Conservation (phyloP, 2,888 invertebrate genomes). For the Plebejus argus region DNA sequence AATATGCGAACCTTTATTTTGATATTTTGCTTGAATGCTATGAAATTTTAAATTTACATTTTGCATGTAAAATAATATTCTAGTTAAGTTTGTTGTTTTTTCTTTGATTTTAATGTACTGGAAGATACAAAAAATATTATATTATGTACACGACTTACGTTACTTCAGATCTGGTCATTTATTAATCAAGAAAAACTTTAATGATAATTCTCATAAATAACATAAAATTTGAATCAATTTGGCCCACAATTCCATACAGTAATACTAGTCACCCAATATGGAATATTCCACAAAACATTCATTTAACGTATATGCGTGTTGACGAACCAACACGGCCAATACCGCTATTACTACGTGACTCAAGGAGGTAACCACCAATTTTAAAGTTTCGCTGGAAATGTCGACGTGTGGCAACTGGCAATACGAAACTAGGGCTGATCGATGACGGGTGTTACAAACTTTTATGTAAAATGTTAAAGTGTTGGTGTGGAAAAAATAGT, state of each 20-base stretch:
- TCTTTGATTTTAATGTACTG: neutral
- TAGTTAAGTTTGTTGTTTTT: neutral
- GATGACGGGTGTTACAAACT: neutral
- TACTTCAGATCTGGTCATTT: too few species aligned
- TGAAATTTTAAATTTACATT: neutral
- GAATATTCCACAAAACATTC: neutral
- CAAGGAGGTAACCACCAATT: conserved; percentile 3
- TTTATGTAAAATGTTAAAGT: neutral
- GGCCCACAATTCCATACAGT: neutral
- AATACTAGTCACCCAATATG: neutral
- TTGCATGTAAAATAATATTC: neutral
- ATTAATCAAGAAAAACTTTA: too few species aligned
- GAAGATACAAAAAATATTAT: too few species aligned
- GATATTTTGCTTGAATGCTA: conserved; percentile 9
- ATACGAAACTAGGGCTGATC: conserved; percentile 13
- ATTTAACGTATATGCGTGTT: neutral
- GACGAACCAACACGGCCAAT: conserved; percentile 6
- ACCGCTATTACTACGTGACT: neutral
- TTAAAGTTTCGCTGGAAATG: conserved; percentile 8
- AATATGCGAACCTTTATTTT: conserved; percentile 3
- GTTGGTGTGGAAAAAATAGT: too few species aligned
- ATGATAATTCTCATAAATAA: too few species aligned
- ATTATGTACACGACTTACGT: too few species aligned
- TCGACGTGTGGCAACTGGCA: conserved; percentile 2
- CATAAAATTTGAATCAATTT: neutral